Evolutionary conservation across 2,888 invertebrate species (phyloP), one percentile per base, ranked within the genome.

Genomic region (Crioceris asparagi): DNA sequence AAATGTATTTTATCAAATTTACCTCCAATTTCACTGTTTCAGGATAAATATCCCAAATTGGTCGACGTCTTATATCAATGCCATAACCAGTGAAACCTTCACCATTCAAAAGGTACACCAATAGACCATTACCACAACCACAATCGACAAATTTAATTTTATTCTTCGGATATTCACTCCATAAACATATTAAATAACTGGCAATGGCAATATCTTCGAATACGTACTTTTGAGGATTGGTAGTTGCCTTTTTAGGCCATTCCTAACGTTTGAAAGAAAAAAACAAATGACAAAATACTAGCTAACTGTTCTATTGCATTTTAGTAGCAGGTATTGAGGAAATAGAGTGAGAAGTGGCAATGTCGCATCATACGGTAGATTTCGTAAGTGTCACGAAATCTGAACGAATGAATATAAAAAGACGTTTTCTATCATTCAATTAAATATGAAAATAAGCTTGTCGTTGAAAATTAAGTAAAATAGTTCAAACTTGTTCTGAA

Each of bases 161-260:
- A 55, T 49, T 40, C 59, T 36, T 29, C 2, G 17, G 17, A 40
- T 43, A 42, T 26, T 45, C 34, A 32, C 67, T 60, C 92, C 92
- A 94, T 0, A 93, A 55, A 2, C 83, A 65, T 35, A 91, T 67
- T 29, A 94, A 66, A 61, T 93, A 94, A 8, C 86, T 71, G 4
- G 91, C 88, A 53, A 97, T 96, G 3, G 91, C 92, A 45, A 98
- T 72, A 63, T 98, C 97, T 71, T 98, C 97, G 67, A 84, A 91
- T 1, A 98, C 87, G 70, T 84, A 94, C 64, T 97, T 98, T 32
- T 78, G 66, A 11, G 97, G 91, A 64, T 97, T 91, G 4, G 97
- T 97, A 43, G 75, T 79, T 6, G 97, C 94, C 47, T 75, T 80
- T 65, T 93, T 92, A 4, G 85, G 77, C 96, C 96, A 97, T 44